Evolutionary conservation across 1,140 invertebrate genomes (phyloP), one percentile per base, ranked within the genome.

Genomic region (Anthonomus grandis): DNA sequence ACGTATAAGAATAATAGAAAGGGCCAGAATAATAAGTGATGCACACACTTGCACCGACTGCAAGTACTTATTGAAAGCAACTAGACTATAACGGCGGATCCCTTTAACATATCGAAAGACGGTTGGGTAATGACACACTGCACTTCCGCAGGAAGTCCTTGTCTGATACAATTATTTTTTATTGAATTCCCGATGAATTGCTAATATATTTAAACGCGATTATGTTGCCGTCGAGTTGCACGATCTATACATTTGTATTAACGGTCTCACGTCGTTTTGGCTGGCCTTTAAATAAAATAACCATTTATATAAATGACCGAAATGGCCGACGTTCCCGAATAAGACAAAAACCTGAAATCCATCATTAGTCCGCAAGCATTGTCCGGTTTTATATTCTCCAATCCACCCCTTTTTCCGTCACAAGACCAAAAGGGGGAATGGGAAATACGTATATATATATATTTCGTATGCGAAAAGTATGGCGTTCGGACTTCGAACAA

Each of bases 291-390:
- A 44, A 53, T 48, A 41, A 51, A 59, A 53, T 51, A 47, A 13
- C 49, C 49, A 59, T 59, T 59, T 59, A 48, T 53, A 59, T 53
- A 53, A 59, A 58, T 58, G 44, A 38, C 54, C 54, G 45, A 47
- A 46, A 46, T 13, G 42, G 27, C 15, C 31, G 38, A 50, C 27
- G 27, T 31, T 13, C 42, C 13, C 22, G 31, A 46, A 58, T 58
- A 58, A 58, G 56, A 58, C 56, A 58, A 58, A 58, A 58, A 58
- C 48, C 46, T 52, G 38, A 52, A 58, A 58, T 58, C 56, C 56
- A 58, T 58, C 56, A 58, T 58, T 58, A 58, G 46, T 52, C 44
- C 41, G 44, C 17, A 56, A 44, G 56, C 46, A 51, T 52, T 52
- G 56, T 58, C 48, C 56, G 21, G 48, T 52, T 56, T 56, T 56